Percentiles rank a stretch among this genome's conserved stretches.
Evolutionary conservation across 2,113 vertebrate species (phyloP).

Genomic region (Myotis yumanensis): DNA sequence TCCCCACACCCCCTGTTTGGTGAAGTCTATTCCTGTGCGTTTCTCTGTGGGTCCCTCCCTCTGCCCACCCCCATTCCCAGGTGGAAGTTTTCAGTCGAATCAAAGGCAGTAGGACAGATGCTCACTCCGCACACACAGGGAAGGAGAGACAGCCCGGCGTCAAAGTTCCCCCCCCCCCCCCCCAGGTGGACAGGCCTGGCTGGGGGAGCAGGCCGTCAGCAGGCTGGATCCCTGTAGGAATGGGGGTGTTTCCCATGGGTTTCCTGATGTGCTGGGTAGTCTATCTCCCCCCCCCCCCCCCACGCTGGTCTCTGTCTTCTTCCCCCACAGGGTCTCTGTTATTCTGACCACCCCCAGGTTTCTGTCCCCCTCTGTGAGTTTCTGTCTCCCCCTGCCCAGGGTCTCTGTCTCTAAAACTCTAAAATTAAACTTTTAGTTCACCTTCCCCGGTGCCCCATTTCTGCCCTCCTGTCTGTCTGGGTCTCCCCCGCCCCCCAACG

Average conservation of each 20-base stretch:
- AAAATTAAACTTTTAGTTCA: not conserved
- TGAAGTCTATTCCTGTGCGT: conserved; percentile 45
- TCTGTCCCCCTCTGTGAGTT: not conserved
- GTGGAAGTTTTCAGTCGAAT: conserved; percentile 74
- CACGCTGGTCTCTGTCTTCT: not conserved
- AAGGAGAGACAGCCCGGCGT: not conserved
- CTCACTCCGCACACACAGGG: not conserved
- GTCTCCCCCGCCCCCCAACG: not conserved
- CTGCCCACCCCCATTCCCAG: conserved; percentile 26
- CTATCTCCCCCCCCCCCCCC: not conserved
- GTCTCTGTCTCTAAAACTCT: not conserved
- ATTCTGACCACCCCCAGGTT: not conserved
- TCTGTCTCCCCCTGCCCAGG: accelerated
- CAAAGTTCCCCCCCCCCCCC: conserved; percentile 43
- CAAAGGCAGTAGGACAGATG: conserved; percentile 51
- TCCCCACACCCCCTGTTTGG: too few species aligned
- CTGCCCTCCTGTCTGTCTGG: not conserved
- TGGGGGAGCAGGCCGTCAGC: not conserved
- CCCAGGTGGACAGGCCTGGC: conserved; percentile 50
- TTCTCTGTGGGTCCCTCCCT: not conserved
- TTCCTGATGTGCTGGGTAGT: not conserved
- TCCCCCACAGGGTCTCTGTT: not conserved
- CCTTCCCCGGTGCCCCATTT: not conserved
- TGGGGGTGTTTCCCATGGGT: not conserved
- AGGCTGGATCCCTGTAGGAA: not conserved